Evolutionary conservation across 2,797 vertebrate species (phyloP).

Genomic region (Tarsius wallacei): DNA sequence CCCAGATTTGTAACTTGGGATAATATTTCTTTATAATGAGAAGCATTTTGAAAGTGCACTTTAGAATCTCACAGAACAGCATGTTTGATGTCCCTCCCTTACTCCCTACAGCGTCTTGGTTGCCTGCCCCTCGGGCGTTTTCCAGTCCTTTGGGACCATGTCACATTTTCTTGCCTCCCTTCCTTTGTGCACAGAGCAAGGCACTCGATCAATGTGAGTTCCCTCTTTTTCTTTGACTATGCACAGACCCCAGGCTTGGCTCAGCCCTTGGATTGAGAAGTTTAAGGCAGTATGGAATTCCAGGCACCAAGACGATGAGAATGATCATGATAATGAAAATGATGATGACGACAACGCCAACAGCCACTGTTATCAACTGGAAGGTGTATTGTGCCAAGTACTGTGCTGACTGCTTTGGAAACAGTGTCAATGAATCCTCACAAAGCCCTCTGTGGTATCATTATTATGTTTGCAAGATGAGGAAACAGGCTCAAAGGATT

Average conservation of each 20-base stretch:
- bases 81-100: neutral
- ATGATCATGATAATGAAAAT: neutral
- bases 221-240: neutral
- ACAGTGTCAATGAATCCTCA: neutral
- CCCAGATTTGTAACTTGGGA: conserved; percentile 69
- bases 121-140: fast-evolving
- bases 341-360: neutral
- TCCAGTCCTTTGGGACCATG: neutral
- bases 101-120: neutral
- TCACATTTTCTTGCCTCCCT: neutral
- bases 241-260: neutral
- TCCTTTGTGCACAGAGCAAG: neutral
- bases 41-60: conserved; percentile 37
- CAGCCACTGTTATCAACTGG: fast-evolving
- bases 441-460: neutral
- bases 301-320: neutral
- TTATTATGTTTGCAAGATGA: neutral
- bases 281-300: conserved; percentile 77
- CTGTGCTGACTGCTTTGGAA: neutral
- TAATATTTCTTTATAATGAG: conserved; percentile 55
- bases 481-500: neutral
- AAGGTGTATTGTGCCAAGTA: neutral
- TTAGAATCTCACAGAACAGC: neutral
- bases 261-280: neutral
- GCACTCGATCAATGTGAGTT: neutral